These are phyloP conservation scores for Microtus richardsoni DNA, from an alignment of 2,113 vertebrate species.

Conservation along the genomic window DNA sequence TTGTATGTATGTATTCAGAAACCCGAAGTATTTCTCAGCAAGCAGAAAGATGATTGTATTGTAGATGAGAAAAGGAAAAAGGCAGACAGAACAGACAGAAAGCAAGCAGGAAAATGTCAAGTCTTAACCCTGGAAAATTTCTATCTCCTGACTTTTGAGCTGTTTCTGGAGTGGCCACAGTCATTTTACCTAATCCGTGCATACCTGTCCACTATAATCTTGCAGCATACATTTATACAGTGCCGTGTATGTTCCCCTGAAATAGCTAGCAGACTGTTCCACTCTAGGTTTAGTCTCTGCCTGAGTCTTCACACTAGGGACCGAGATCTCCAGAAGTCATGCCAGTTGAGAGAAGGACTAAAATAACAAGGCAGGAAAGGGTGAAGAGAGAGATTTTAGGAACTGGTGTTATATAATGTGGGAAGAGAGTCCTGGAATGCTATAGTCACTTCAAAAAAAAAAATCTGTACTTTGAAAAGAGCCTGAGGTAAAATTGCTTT, in stretches of 20 bases:
- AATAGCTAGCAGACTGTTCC: background rate
- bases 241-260: background rate
- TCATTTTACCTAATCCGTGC: background rate
- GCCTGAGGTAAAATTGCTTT: conserved; percentile 23
- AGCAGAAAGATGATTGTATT: background rate
- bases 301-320: background rate
- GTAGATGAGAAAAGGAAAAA: background rate
- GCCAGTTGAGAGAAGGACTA: background rate
- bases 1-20: background rate
- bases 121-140: background rate
- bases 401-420: background rate
- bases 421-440: background rate
- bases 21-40: background rate
- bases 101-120: background rate
- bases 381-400: background rate
- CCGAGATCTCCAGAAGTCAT: background rate
- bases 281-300: background rate
- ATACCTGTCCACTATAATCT: background rate
- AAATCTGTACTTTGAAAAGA: background rate
- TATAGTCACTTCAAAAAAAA: background rate
- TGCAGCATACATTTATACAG: background rate
- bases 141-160: background rate
- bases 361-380: background rate
- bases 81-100: background rate
- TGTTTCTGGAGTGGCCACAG: background rate